Percentiles rank a stretch among this genome's conserved stretches.
Conservation (phyloP, 2,888 invertebrate genomes). For the Latrodectus hesperus region DNA sequence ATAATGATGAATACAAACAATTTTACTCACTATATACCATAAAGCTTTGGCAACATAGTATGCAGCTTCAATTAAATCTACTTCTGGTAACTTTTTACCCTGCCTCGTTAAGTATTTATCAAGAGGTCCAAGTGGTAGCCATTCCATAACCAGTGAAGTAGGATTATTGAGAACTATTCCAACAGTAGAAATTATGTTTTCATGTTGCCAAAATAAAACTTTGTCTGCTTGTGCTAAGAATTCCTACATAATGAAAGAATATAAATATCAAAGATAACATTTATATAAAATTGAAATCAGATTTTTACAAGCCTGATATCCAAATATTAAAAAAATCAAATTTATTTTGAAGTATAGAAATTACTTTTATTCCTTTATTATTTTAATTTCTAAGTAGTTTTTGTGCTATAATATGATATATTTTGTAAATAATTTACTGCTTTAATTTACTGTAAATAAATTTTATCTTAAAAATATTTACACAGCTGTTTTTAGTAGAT, state of each 20-base stretch:
- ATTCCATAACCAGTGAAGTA: constrained; percentile 87
- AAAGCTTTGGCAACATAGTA: constrained; percentile 88
- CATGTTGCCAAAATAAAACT: constrained; percentile 79
- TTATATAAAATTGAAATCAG: too few relatives aligned
- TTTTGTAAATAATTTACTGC: too few relatives aligned
- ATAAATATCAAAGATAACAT: too few relatives aligned
- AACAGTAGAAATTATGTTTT: constrained; percentile 84
- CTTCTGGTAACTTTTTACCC: constrained; percentile 73
- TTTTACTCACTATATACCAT: constrained; percentile 81
- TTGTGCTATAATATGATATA: too few relatives aligned
- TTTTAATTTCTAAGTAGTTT: too few relatives aligned
- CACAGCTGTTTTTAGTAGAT: too few relatives aligned
- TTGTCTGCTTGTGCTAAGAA: constrained; percentile 63
- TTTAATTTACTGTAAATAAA: too few relatives aligned
- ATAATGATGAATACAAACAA: neutral
- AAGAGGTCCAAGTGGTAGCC: constrained; percentile 85
- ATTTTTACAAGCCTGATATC: too few relatives aligned
- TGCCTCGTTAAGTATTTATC: constrained; percentile 80
- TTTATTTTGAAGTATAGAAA: too few relatives aligned
- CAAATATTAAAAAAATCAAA: too few relatives aligned
- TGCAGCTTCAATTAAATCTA: constrained; percentile 87
- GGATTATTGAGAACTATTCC: constrained; percentile 83
- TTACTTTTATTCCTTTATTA: too few relatives aligned
- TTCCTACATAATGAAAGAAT: constrained; percentile 29
- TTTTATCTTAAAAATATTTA: too few relatives aligned